These are phyloP conservation scores for Tachina lurida DNA, from an alignment of 2,888 invertebrate genomes.

Conservation along the genomic window DNA sequence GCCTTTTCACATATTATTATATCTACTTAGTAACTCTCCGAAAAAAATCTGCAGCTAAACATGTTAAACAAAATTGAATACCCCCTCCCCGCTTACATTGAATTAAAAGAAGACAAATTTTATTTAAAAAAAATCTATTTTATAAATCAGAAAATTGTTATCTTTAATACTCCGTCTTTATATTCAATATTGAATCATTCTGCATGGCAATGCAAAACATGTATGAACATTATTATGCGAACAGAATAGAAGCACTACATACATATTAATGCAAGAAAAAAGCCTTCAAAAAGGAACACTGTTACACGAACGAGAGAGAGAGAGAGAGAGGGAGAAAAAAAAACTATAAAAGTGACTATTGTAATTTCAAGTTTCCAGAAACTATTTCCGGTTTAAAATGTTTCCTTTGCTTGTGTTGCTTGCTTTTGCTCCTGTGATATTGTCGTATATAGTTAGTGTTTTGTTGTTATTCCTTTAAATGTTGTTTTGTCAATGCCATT, in stretches of 20 bases:
- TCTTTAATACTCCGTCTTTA: not conserved
- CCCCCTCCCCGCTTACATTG: too few relatives aligned
- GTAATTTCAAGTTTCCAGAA: constrained; percentile 71
- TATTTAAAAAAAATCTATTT: not conserved
- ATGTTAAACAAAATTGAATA: too few relatives aligned
- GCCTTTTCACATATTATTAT: too few relatives aligned
- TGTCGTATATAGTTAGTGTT: constrained; percentile 3
- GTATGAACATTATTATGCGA: not conserved
- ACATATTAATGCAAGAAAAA: not conserved
- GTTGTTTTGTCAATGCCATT: constrained; percentile 64
- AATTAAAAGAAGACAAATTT: not conserved
- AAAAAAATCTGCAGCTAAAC: too few relatives aligned
- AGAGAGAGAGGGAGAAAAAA: not conserved
- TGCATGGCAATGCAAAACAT: not conserved
- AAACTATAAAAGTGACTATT: constrained; percentile 54
- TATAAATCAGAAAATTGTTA: not conserved
- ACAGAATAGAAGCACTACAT: not conserved
- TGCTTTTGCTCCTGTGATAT: constrained; percentile 36
- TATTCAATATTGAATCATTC: not conserved
- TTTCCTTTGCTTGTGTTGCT: constrained; percentile 65
- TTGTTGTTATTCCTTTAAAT: constrained; percentile 24
- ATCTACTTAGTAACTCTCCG: too few relatives aligned
- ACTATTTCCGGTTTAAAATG: constrained; percentile 71
- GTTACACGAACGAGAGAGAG: not conserved
- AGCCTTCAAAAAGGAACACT: not conserved